These are phyloP conservation scores for Zophobas atratus DNA, from an alignment of 1,140 invertebrate species.

Conservation along the genomic window DNA sequence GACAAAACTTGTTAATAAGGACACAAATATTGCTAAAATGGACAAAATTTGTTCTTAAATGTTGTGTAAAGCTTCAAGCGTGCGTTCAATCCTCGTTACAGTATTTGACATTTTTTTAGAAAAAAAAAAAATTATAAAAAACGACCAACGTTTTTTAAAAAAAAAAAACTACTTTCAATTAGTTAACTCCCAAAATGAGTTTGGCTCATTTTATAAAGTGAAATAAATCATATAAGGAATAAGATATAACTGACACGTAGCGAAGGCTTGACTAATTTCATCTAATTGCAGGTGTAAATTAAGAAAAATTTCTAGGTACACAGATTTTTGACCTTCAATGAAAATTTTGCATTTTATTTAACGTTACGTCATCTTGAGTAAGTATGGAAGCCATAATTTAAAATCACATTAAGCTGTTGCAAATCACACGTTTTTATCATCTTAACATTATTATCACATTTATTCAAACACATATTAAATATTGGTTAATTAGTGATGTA, in stretches of 20 bases:
- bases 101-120: no score
- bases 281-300: background rate
- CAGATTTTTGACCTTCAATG: background rate
- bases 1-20: conserved; percentile 8
- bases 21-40: background rate
- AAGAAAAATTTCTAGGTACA: background rate
- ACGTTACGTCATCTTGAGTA: background rate
- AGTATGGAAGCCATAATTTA: background rate
- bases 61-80: background rate
- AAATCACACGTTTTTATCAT: background rate
- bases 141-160: no score
- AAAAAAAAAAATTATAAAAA: no score
- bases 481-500: background rate
- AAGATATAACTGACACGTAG: no score
- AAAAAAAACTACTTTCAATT: no score
- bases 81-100: no score
- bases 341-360: background rate
- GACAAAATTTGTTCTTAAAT: background rate
- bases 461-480: background rate
- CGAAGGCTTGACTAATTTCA: background rate
- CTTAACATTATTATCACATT: background rate
- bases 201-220: no score
- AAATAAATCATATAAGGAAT: no score
- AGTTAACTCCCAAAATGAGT: no score
- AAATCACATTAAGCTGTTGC: background rate